phyloP scores from a whole-genome alignment of 1,140 invertebrate species.

The Leptinotarsa undecemlineata region DNA sequence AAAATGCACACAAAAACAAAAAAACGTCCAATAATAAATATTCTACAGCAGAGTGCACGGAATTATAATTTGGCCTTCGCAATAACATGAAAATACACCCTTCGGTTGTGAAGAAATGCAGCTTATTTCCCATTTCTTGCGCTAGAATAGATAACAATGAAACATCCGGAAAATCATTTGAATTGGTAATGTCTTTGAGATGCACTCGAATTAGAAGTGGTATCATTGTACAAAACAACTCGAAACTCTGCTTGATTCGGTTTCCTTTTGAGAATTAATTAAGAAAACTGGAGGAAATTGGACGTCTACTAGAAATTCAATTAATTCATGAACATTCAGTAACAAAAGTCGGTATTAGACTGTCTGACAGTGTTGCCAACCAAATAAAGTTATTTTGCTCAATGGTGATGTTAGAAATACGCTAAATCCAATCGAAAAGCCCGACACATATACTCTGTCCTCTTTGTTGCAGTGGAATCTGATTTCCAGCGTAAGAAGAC shows the following conservation, averaged over 20 bases:
- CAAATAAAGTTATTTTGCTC: no score
- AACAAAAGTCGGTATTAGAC: not conserved
- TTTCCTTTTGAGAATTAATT: not conserved
- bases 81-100: not conserved
- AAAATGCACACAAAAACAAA: no score
- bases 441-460: no score
- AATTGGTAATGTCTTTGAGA: slow-evolving; percentile 19
- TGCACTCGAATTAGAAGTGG: slow-evolving; percentile 15
- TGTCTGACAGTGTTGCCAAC: no score
- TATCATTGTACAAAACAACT: not conserved
- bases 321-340: slow-evolving; percentile 2
- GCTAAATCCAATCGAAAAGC: no score
- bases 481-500: no score
- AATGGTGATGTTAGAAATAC: no score
- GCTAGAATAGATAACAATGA: not conserved
- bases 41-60: not conserved
- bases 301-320: not conserved
- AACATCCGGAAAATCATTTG: not conserved
- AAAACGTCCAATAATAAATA: not conserved
- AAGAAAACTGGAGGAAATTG: slow-evolving; percentile 4
- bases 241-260: not conserved
- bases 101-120: not conserved
- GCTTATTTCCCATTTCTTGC: not conserved
- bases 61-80: not conserved
- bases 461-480: no score